Percentiles rank a stretch among this genome's conserved stretches.
phyloP scores from a whole-genome alignment of 2,888 invertebrate genomes.

The Pseudoips prasinana region DNA sequence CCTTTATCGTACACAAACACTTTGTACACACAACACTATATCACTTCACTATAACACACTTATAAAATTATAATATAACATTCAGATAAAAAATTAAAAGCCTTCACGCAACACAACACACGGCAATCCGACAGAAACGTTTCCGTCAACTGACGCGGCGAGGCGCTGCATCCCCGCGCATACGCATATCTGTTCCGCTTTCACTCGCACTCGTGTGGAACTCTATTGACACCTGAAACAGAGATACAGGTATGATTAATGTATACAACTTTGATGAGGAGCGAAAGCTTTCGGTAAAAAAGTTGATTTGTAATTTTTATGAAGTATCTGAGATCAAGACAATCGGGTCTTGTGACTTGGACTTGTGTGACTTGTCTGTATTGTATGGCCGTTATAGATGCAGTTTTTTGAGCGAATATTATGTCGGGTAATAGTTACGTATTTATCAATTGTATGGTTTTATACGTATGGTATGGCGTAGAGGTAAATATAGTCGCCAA shows the following conservation, averaged over 20 bases:
- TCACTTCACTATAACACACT: slow-evolving; percentile 6
- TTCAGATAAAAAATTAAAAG: background rate
- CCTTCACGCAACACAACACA: slow-evolving; percentile 13
- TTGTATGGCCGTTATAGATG: slow-evolving; percentile 7
- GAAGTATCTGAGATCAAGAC: slow-evolving; percentile 27
- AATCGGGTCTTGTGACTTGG: slow-evolving; percentile 25
- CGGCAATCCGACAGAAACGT: slow-evolving; percentile 28
- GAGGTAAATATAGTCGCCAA: no score
- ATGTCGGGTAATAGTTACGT: no score
- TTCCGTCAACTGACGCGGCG: slow-evolving; percentile 48
- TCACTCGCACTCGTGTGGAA: slow-evolving; percentile 5
- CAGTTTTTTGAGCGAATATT: no score
- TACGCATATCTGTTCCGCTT: slow-evolving; percentile 29
- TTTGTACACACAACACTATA: slow-evolving; percentile 13
- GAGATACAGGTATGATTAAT: slow-evolving; percentile 45
- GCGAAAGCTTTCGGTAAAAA: slow-evolving; percentile 50
- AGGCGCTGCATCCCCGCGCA: slow-evolving; percentile 34
- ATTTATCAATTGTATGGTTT: no score
- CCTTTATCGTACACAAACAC: slow-evolving; percentile 12
- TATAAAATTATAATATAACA: background rate
- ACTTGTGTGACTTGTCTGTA: slow-evolving; percentile 8
- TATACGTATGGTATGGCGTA: no score
- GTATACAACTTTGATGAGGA: slow-evolving; percentile 38
- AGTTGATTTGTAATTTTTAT: slow-evolving; percentile 45
- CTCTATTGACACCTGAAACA: slow-evolving; percentile 30